Conservation (phyloP, 2,797 vertebrate genomes). For the Spatula versicolor region DNA sequence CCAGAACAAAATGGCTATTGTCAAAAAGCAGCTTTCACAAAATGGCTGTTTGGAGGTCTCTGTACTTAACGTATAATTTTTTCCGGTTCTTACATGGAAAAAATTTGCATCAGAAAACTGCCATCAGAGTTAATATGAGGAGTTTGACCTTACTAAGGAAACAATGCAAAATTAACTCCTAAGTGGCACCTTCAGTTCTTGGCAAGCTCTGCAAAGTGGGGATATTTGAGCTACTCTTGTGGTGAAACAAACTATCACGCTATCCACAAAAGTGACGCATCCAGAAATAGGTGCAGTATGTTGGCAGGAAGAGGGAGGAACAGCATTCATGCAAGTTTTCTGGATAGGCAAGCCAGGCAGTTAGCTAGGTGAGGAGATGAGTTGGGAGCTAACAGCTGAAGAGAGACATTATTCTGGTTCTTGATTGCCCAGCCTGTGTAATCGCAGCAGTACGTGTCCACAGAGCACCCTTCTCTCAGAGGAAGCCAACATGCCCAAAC, state of each 20-base stretch:
- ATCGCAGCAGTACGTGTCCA: not conserved
- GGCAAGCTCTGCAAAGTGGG: not conserved
- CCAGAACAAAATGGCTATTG: not conserved
- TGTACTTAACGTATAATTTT: not conserved
- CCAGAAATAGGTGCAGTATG: not conserved
- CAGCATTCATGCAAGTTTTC: not conserved
- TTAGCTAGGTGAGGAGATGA: not conserved
- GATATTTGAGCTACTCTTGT: not conserved
- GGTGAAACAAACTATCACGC: not conserved
- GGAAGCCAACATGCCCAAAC: not conserved
- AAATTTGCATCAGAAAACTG: not conserved
- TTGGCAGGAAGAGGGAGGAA: not conserved
- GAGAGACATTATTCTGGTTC: not conserved
- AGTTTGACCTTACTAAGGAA: not conserved
- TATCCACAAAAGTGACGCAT: not conserved
- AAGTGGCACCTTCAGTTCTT: not conserved
- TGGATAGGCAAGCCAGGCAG: not conserved
- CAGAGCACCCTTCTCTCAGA: not conserved
- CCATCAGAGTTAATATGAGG: not conserved
- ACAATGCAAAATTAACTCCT: not conserved
- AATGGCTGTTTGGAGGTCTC: not conserved
- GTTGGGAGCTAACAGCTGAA: not conserved
- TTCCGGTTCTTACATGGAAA: not conserved
- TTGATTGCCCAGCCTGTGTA: not conserved
- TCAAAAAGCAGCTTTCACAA: not conserved